Evolutionary conservation across 2,113 vertebrate genomes (phyloP), one percentile per base, ranked within the genome.

Genomic region (Lathamus discolor): DNA sequence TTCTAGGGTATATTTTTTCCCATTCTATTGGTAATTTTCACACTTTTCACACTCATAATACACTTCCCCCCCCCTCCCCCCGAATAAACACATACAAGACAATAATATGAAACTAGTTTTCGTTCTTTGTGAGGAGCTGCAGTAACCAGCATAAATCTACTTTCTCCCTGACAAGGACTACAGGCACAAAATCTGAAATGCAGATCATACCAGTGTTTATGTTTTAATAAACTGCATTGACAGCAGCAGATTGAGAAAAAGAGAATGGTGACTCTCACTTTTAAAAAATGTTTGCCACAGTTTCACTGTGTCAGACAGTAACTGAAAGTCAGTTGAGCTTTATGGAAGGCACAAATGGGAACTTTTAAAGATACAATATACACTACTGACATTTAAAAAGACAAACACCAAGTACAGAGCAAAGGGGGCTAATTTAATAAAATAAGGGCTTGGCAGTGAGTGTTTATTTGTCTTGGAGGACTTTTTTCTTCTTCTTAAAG

Each of bases 381-480:
- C 72, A 74, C 49, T 81, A 52, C 72, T 96, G 92, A 88, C 90
- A 93, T 95, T 92, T 96, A 13, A 91, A 94, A 88, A 90, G 44
- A 73, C 31, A 93, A 95, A 92, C 57, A 93, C 6, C 63, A 86
- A 97, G 87, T 67, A 54, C 54, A 80, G 69, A 96, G 77, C 39
- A 96, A 91, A 86, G 61, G 76, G 89, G 89, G 46, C 28, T 90
- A 68, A 91, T 91, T 95, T 96, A 96, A 95, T 92, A 93, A 97
- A 97, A 95, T 59, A 76, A 63, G 61, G 15, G 72, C 46, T 92
- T 81, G 85, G 72, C 79, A 93, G 12, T 0, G 1, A 70, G 39
- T 59, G 18, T 85, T 96, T 93, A 90, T 91, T 85, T 92, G 62
- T 85, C 77, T 86, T 83, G 19, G 33, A 86, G 63, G 44, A 37